Percentiles rank a stretch among this genome's conserved stretches.
phyloP scores from a whole-genome alignment of 2,888 invertebrate species.

The Nesidiocoris tenuis region DNA sequence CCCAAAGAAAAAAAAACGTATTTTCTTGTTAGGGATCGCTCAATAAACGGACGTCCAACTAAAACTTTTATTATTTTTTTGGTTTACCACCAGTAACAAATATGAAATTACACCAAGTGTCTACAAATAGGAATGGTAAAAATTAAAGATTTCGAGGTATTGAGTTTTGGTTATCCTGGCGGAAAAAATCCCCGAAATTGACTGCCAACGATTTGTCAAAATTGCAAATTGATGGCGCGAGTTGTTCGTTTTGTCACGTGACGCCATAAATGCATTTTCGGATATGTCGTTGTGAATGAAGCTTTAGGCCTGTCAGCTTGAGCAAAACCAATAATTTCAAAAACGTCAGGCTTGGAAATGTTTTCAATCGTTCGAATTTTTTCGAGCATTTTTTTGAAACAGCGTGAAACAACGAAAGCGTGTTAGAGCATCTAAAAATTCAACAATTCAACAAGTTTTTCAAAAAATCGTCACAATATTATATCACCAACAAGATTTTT shows the following conservation, averaged over 20 bases:
- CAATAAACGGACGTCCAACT: too few relatives aligned
- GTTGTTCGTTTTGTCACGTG: neutral
- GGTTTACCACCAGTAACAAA: too few relatives aligned
- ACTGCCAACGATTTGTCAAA: constrained; percentile 9
- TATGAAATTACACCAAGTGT: constrained; percentile 7
- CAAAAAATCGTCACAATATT: too few relatives aligned
- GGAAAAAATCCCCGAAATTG: neutral
- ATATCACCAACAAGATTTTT: too few relatives aligned
- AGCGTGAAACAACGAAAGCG: neutral
- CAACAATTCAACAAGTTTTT: too few relatives aligned
- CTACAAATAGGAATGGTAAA: constrained; percentile 20
- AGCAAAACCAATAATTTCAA: constrained; percentile 21
- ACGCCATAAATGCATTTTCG: constrained; percentile 32
- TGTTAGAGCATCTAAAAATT: too few relatives aligned
- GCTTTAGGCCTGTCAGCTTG: constrained; percentile 34
- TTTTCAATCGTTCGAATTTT: too few relatives aligned
- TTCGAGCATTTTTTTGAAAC: too few relatives aligned
- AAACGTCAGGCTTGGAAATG: too few relatives aligned
- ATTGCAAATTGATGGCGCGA: neutral
- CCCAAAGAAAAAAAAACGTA: too few relatives aligned
- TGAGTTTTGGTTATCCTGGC: constrained; percentile 14
- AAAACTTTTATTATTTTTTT: too few relatives aligned
- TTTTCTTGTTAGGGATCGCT: too few relatives aligned
- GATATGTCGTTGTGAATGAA: constrained; percentile 43
- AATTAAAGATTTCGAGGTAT: constrained; percentile 20